Evolutionary conservation across 2,113 vertebrate species (phyloP), one percentile per base, ranked within the genome.

Genomic region (Heterocephalus glaber): DNA sequence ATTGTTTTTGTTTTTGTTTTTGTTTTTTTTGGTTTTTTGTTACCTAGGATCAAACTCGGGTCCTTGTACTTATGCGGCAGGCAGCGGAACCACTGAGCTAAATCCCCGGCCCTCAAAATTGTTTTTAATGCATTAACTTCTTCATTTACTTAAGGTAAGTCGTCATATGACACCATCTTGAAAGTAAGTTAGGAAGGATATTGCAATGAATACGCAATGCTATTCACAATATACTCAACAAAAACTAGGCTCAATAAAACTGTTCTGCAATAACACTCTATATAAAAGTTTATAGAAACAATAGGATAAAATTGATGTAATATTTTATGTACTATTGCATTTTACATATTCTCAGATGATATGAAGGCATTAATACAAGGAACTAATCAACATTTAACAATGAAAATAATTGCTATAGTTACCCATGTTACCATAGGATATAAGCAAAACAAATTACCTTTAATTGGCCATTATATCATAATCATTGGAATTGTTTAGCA

Each of bases 381-480:
- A 92, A 84, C 47, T 90, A 41, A 76, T 52, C 79, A 94, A 94
- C 6, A 92, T 91, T 95, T 94, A 70, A 65, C 20, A 92, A 81
- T 58, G 14, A 95, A 96, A 96, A 89, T 83, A 86, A 94, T 54
- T 72, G 58, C 35, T 70, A 58, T 94, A 63, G 1, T 94, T 95
- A 76, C 12, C 90, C 74, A 38, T 65, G 44, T 65, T 81, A 91
- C 13, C 16, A 70, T 4, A 5, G 30, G 47, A 92, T 84, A 76
- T 2, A 86, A 92, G 52, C 58, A 72, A 93, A 91, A 68, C 0
- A 3, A 90, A 90, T 90, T 80, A 81, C 9, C 0, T 63, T 58
- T 97, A 94, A 96, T 91, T 95, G 96, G 24, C 0, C 79, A 89
- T 96, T 95, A 16, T 13, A 91, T 92, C 52, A 89, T 90, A 65